Percentiles rank a stretch among this genome's conserved stretches.
These are phyloP conservation scores for Pelusios castaneus DNA, from an alignment of 2,113 vertebrate genomes.

Conservation along the genomic window DNA sequence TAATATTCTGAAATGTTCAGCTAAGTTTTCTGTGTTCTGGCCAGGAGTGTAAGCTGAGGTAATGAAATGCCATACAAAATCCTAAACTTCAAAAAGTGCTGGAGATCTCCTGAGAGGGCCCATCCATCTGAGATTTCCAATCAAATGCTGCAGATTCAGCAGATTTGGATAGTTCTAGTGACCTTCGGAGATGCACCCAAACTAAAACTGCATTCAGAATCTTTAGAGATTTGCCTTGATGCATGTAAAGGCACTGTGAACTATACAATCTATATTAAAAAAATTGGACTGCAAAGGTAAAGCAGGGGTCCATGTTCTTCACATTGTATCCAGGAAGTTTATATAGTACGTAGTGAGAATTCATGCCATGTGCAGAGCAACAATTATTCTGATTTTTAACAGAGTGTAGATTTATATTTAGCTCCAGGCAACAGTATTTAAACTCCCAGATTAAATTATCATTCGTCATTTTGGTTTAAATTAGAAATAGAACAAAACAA, in stretches of 20 bases:
- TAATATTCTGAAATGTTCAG: not conserved
- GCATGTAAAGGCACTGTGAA: not conserved
- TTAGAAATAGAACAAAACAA: not conserved
- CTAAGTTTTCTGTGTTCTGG: not conserved
- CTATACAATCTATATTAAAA: not conserved
- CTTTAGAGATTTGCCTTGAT: not conserved
- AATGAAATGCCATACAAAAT: not conserved
- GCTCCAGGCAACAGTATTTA: not conserved
- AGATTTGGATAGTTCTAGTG: not conserved
- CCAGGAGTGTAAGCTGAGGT: not conserved
- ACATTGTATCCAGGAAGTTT: not conserved
- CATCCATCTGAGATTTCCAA: not conserved
- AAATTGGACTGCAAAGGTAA: not conserved
- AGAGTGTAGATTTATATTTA: fast-evolving
- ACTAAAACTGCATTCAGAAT: not conserved
- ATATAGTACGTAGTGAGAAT: not conserved
- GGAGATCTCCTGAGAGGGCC: not conserved
- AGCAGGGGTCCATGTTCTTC: not conserved
- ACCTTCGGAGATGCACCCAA: not conserved
- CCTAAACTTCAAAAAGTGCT: not conserved
- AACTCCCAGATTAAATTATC: not conserved
- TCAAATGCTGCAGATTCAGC: not conserved
- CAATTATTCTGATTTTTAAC: not conserved
- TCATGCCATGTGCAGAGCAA: not conserved
- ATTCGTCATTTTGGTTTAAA: not conserved